Evolutionary conservation across 2,888 invertebrate genomes (phyloP), one percentile per base, ranked within the genome.

Genomic region (Barypeithes pellucidus): DNA sequence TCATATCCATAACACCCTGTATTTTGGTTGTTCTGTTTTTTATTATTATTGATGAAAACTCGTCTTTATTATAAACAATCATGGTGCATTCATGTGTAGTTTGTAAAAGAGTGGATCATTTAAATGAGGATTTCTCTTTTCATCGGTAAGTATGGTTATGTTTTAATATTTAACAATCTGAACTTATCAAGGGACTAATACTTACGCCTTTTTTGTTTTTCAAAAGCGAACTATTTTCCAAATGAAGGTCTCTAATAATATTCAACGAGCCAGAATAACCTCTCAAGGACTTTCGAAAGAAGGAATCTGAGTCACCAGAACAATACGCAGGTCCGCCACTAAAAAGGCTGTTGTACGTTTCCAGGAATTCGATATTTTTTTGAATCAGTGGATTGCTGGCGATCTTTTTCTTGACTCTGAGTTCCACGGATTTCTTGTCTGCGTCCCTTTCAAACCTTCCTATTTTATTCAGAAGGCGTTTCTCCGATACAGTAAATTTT

Each of bases 301-400:
- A 81, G 2, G 80, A 75, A 45, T 85, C 84, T 0, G 84, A 82
- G 80, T 84, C 83, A n/a, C 85, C 85, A 24, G 79, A 79, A 67
- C 80, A 76, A 7, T 62, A 47, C 12, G 68, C 69, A 4, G 79
- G 76, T 68, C 75, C 79, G 29, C 29, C 29, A 11, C 77, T 61
- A 50, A 82, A 82, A 24, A 81, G 47, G 33, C 76, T 77, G 67
- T 75, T 80, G 68, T 82, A 80, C 14, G 76, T 63, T 39, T 80
- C 78, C 59, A 82, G 72, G 62, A 80, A 80, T 20, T 47, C 22
- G 36, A 81, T 61, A 59, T 81, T 81, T 57, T 81, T 82, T 63
- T 79, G 79, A 9, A 81, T 63, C 72, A 80, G 67, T 0, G 79
- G 78, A 67, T 81, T 80, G 68, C 76, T 76, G 52, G 75, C 69